These are phyloP conservation scores for Leptodactylus fuscus DNA, from an alignment of 2,113 vertebrate species.

Conservation along the genomic window DNA sequence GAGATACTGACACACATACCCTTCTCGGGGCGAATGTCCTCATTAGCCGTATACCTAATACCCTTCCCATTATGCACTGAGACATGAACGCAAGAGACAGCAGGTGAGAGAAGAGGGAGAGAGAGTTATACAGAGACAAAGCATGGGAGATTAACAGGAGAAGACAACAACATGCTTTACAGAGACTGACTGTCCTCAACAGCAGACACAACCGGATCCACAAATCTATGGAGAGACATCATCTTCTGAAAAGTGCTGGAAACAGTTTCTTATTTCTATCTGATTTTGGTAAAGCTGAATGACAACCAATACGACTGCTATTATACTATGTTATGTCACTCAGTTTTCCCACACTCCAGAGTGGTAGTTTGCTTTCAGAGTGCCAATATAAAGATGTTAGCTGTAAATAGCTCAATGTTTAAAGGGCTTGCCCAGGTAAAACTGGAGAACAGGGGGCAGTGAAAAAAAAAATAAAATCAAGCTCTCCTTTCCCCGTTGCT, in stretches of 20 bases:
- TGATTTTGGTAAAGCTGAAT: background rate
- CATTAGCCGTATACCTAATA: conserved; percentile 92
- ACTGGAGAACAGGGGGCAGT: too few species aligned
- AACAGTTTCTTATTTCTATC: background rate
- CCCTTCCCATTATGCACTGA: conserved; percentile 97
- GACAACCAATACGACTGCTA: background rate
- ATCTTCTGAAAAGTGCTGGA: background rate
- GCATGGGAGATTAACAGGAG: background rate
- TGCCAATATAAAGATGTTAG: too few species aligned
- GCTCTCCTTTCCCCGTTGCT: too few species aligned
- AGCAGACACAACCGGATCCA: background rate
- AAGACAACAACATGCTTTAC: conserved; percentile 1
- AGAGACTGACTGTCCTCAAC: background rate
- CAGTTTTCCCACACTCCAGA: background rate
- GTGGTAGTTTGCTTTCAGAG: background rate
- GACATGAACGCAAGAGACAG: conserved; percentile 79
- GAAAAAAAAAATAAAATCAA: too few species aligned
- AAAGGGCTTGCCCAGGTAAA: too few species aligned
- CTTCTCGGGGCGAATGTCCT: conserved; percentile 90
- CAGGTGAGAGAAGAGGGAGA: conserved; percentile 75
- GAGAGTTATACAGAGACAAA: conserved; percentile 43
- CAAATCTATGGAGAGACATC: too few species aligned
- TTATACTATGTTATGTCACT: background rate
- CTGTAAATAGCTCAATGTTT: too few species aligned
- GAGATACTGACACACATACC: conserved; percentile 80